A percentile compares a stretch with the other conserved stretches of the same genome.
phyloP scores from a whole-genome alignment of 2,113 vertebrate genomes.

The Crotophaga sulcirostris region DNA sequence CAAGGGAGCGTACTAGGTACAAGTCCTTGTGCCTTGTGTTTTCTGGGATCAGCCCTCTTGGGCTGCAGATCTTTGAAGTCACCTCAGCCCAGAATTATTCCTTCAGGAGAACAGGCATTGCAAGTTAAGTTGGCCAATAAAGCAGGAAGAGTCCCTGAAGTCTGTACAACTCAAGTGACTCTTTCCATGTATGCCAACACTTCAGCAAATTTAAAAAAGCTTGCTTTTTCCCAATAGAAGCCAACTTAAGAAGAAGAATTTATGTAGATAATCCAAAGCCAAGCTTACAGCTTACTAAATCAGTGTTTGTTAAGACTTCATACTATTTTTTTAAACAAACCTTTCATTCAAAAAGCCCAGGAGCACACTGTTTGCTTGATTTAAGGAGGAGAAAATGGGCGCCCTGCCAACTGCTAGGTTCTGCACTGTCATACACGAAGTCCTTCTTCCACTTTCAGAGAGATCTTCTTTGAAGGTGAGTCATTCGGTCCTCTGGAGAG shows the following conservation, averaged over 20 bases:
- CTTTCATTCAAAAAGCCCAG: slow-evolving; percentile 17
- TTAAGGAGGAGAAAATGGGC: not conserved
- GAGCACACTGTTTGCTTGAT: not conserved
- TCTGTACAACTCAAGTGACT: not conserved
- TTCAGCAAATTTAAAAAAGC: not conserved
- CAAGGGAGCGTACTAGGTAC: accelerated
- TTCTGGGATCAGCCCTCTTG: not conserved
- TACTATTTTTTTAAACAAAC: not conserved
- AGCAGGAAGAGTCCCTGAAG: not conserved
- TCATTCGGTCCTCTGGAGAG: slow-evolving; percentile 27
- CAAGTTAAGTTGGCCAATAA: not conserved
- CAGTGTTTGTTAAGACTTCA: not conserved
- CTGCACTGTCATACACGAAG: not conserved
- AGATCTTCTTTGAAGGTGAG: slow-evolving; percentile 21
- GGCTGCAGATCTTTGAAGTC: not conserved
- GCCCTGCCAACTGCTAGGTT: not conserved
- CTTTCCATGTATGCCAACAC: not conserved
- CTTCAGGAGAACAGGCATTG: not conserved
- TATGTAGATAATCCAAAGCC: slow-evolving; percentile 3
- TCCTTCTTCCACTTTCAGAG: slow-evolving; percentile 8
- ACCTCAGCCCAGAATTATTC: not conserved
- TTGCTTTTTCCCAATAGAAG: not conserved
- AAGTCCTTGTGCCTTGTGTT: not conserved
- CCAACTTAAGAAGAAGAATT: slow-evolving; percentile 24
- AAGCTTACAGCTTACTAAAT: slow-evolving; percentile 2